Base-by-base conservation (phyloP, 1,140 invertebrate species). In the Apis dorsata region DNA sequence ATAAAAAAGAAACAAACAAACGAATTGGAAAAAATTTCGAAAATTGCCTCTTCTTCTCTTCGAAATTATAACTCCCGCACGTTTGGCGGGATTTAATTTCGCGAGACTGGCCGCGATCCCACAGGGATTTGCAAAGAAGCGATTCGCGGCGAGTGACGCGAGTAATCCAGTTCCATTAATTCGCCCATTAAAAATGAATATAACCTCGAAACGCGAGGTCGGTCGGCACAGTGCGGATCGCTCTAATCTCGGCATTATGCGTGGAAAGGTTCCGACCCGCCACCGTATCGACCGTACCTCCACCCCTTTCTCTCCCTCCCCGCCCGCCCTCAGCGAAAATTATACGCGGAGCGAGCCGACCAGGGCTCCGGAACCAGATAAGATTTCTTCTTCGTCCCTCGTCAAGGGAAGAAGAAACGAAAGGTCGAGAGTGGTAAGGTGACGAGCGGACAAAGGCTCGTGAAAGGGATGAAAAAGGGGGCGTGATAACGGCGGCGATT, bases 231-330 rank as follows among this genome's bases (percentile, higher is more conserved):
- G n/a, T 68, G 62, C 12, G 81, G 81, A 79, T 79, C 76, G 59
- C 53, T 71, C 81, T 83, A 83, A 83, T 83, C 81, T 83, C 60
- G n/a, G 68, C 59, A 83, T 83, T 83, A 83, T 83, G 81, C 81
- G 81, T 83, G 81, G 76, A 79, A 59, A 83, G 76, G 76, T 70
- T 83, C 81, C 81, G 71, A 72, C 9, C 76, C 66, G 76, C 81
- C 34, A 44, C 34, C 34, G 68, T 79, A 83, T 83, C 76, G 81
- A 79, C 81, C 68, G 71, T 79, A 34, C 34, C 34, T 2, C 3
- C 34, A 2, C 62, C 21, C 70, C 73, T 44, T 79, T 17, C 21
- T 12, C 9, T 13, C 13, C 9, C 9, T 7, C 13, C 69, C 19
- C 55, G n/a, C n/a, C n/a, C n/a, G n/a, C n/a, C 49, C 13, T 12